Percentiles rank a stretch among this genome's conserved stretches.
Conservation (phyloP, 2,888 invertebrate genomes). For the Lamellibrachia satsuma region DNA sequence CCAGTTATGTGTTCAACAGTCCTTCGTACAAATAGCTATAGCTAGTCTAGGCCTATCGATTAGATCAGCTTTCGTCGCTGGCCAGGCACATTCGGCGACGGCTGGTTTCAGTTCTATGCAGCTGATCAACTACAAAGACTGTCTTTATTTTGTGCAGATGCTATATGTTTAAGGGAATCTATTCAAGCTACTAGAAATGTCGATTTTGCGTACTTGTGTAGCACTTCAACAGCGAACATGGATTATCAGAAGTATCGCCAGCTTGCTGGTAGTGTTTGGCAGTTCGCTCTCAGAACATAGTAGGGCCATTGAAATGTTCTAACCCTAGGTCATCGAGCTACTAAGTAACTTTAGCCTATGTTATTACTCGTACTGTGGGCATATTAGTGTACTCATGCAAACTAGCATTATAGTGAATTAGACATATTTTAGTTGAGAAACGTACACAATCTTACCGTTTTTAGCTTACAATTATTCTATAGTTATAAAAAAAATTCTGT, state of each 20-base stretch:
- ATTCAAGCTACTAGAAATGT: not conserved
- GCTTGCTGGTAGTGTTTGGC: not conserved
- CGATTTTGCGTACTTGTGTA: not conserved
- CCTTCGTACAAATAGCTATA: no score
- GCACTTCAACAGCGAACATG: not conserved
- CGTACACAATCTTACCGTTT: not conserved
- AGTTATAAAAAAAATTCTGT: not conserved
- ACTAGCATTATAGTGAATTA: no score
- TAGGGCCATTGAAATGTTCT: not conserved
- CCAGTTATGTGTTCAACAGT: no score
- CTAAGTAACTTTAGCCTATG: not conserved
- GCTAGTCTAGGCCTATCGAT: no score
- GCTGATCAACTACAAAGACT: not conserved
- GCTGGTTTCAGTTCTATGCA: not conserved
- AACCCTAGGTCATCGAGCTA: not conserved
- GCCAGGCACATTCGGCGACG: not conserved
- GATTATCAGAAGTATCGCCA: not conserved
- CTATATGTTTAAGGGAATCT: not conserved
- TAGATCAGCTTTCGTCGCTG: not conserved
- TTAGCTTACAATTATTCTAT: not conserved
- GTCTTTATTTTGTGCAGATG: not conserved
- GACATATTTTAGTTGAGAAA: not conserved
- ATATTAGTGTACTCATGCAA: not conserved
- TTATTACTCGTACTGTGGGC: not conserved
- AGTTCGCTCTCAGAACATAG: not conserved